Evolutionary conservation across 2,888 invertebrate species (phyloP), one percentile per base, ranked within the genome.

Genomic region (Kryphioiulus occultus): DNA sequence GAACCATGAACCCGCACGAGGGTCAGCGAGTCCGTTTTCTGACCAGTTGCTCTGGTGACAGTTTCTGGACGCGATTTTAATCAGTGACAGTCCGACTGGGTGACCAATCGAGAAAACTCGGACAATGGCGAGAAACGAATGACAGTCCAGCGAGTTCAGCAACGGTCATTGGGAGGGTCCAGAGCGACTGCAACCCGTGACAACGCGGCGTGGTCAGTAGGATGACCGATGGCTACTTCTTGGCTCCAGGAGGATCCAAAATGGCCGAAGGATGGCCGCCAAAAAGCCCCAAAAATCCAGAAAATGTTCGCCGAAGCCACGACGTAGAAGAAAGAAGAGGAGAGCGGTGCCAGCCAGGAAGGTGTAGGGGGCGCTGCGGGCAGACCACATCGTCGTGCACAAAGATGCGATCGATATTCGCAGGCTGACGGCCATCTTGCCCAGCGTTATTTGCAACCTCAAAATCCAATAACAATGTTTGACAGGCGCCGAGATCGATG

Each of bases 371-470:
- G 78, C 30, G 78, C 78, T 78, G 78, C 78, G 30, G 7, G 26
- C 22, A 26, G 68, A 15, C 9, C 30, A 12, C 26, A 12, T 5
- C 53, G 53, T 59, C 53, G n/a, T n/a, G n/a, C 53, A 47, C 17
- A 19, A 22, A 3, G n/a, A n/a, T n/a, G 10, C 78, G 78, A 78
- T 78, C 78, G 78, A 78, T 78, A 78, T 26, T 30, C 78, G 78
- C 68, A 68, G 68, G 68, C 68, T 68, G 68, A n/a, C 68, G 68
- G 68, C 78, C 78, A 78, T 78, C 78, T 78, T 78, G 78, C 30
- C 9, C 22, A 12, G 78, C 78, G 78, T 78, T 78, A 78, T 78
- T 78, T 78, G 78, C 30, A 30, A 78, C 78, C 78, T 78, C 78
- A 78, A 78, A 68, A 78, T 78, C 78, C 78, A 78, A 78, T 78